phyloP scores from a whole-genome alignment of 2,113 vertebrate species.

The Hoplias malabaricus region DNA sequence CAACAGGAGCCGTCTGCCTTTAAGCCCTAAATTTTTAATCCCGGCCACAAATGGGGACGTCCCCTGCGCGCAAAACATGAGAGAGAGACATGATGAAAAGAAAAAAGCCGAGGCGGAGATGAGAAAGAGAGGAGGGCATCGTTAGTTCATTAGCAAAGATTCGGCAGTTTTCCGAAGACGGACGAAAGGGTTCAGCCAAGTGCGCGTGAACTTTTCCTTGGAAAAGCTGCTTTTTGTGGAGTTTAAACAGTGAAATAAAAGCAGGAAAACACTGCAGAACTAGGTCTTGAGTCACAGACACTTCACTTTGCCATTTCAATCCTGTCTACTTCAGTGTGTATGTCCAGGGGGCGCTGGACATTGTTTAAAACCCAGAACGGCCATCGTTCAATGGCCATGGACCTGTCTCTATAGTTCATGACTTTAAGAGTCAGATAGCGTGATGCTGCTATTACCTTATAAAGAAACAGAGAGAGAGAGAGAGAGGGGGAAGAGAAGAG shows the following conservation, averaged over 20 bases:
- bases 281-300: no score
- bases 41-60: constrained; percentile 23
- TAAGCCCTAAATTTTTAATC: constrained; percentile 20
- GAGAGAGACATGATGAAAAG: constrained; percentile 2
- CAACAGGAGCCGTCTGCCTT: constrained; percentile 13
- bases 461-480: no score
- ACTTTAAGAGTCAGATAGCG: no score
- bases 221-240: not conserved
- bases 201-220: not conserved
- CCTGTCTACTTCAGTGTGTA: no score
- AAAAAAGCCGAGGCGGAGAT: not conserved
- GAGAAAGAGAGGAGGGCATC: not conserved
- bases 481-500: no score
- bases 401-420: no score
- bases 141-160: not conserved
- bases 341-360: no score
- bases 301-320: no score
- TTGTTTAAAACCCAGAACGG: no score
- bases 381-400: no score
- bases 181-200: not conserved
- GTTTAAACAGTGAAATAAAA: not conserved
- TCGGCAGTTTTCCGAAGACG: no score
- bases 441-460: no score
- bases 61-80: not conserved
- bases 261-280: not conserved